Evolutionary conservation across 2,113 vertebrate species (phyloP), one percentile per base, ranked within the genome.

Genomic region (Scomber colias): DNA sequence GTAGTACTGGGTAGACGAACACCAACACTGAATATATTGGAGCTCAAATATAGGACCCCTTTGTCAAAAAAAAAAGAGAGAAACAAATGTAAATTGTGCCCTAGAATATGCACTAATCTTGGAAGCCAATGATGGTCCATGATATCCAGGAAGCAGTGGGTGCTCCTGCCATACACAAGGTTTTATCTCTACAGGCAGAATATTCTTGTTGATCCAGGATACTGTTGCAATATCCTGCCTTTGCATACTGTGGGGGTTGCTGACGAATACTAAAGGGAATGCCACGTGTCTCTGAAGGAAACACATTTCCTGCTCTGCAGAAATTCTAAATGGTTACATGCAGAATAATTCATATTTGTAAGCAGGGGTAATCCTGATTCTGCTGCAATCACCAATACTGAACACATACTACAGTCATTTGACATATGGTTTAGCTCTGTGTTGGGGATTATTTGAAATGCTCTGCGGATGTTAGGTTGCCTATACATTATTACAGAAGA

Each of bases 401-500:
- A 77, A 70, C 55, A 72, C 79, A 77, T 30, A 9, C 64, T 24
- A 9, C 35, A 40, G 35, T 40, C 67, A 74, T 24, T 57, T 81
- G 66, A 77, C 64, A 74, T 75, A 63, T 70, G 70, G 49, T 53
- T 81, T 55, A 56, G 66, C 44, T 80, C 55, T 60, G 49, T 63
- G 51, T 46, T 61, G 51, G 45, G 67, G 60, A 81, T 77, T 81
- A 56, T 67, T 80, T 89, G 51, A 19, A 59, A 51, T 77, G 50
- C 46, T 71, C 54, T 56, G 49, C 64, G 45, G 13, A 77, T 69
- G 76, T 57, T 74, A 49, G 55, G 68, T 21, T 71, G 27, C 16
- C 51, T 79, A 10, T 48, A 64, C 51, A 56, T 54, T 31, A 67
- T 83, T 68, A 77, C 55, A 72, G 21, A 19, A 49, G 54, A 73